Base-by-base conservation (phyloP, 1,140 invertebrate species). In the Homalodisca vitripennis region DNA sequence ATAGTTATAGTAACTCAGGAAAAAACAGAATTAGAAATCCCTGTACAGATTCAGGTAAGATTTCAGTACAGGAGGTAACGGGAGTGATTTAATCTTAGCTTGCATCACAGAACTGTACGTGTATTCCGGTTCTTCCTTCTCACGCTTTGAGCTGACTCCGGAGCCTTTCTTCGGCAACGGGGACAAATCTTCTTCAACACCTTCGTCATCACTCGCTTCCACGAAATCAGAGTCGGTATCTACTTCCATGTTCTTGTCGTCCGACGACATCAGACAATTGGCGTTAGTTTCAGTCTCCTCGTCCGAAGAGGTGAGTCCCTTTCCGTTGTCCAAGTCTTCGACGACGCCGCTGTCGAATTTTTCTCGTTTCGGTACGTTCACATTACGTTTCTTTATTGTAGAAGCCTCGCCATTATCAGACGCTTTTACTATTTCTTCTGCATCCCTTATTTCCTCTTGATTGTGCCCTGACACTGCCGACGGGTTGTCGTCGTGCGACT, bases 291-390 rank as follows among this genome's bases (percentile, higher is more conserved):
- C 55, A 26, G 73, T 73, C 6, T 31, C 69, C 1, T 77, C 73
- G 3, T 76, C 72, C 22, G 74, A 74, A 1, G 64, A 71, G 0
- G 72, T 47, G 24, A 26, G 13, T 14, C 48, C 30, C 13, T 72
- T 71, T 27, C 31, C 34, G 78, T 79, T 73, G 78, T 80, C 55
- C 75, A 71, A 72, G 64, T 82, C 81, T 57, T 85, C 83, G 1
- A 81, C 84, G 22, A 87, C 77, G 2, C 84, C 84, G 70, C 83
- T 85, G 75, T 87, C 84, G 32, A 85, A 78, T 75, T 86, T 87
- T 75, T 84, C 82, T n/a, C 84, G 75, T 76, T 84, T 84, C 27
- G 77, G 72, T 20, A 75, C 72, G 22, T 13, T 47, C 22, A n/a
- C n/a, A n/a, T n/a, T n/a, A n/a, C n/a, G n/a, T n/a, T n/a, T n/a